Conservation (phyloP, 2,888 invertebrate genomes). For the Saturnia pavonia region DNA sequence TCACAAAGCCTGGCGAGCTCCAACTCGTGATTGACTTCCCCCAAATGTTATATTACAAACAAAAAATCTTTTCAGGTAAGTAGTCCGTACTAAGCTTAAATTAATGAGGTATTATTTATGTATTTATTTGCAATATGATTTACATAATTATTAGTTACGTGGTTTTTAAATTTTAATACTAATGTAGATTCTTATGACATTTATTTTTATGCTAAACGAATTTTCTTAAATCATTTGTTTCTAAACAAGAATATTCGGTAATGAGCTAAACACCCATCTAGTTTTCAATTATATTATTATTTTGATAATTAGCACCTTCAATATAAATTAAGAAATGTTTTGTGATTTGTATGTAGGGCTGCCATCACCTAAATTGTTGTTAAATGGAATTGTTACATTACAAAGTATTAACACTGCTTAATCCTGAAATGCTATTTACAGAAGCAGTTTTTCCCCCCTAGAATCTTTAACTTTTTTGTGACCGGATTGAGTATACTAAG, state of each 20-base stretch:
- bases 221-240: neutral
- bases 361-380: too few relatives aligned
- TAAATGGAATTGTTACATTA: too few relatives aligned
- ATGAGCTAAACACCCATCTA: too few relatives aligned
- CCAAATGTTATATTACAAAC: constrained; percentile 71
- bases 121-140: neutral
- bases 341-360: too few relatives aligned
- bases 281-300: too few relatives aligned
- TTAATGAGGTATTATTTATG: neutral
- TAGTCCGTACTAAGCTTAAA: neutral
- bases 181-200: neutral
- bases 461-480: too few relatives aligned
- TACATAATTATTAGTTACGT: neutral
- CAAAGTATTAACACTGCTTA: too few relatives aligned
- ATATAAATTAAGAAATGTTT: too few relatives aligned
- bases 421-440: too few relatives aligned
- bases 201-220: neutral
- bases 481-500: too few relatives aligned
- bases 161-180: neutral
- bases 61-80: constrained; percentile 59
- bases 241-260: neutral
- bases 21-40: constrained; percentile 70
- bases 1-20: constrained; percentile 63
- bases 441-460: too few relatives aligned
- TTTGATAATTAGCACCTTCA: too few relatives aligned